Conservation (phyloP, 2,797 vertebrate genomes). For the Rhynchotus rufescens region DNA sequence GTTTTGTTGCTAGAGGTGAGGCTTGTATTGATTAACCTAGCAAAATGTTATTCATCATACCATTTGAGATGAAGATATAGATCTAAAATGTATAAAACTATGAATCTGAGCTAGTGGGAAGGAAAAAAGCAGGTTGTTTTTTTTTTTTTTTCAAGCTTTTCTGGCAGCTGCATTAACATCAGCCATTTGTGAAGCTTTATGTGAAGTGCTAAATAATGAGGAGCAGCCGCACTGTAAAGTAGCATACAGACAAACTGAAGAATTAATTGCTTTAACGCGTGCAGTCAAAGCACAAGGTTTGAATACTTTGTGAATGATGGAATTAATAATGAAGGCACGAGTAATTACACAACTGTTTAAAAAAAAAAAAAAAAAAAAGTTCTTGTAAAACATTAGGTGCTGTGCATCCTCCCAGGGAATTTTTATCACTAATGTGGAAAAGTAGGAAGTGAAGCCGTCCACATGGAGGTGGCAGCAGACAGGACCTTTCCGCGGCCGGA, state of each 20-base stretch:
- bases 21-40: neutral
- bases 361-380: neutral
- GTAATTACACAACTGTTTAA: neutral
- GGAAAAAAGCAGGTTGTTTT: neutral
- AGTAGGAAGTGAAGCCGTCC: neutral
- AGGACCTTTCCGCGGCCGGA: neutral
- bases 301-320: neutral
- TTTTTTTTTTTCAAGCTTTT: neutral
- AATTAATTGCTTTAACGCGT: neutral
- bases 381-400: neutral
- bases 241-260: neutral
- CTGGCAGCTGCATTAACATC: neutral
- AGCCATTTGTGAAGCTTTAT: neutral
- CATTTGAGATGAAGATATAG: constrained; percentile 9
- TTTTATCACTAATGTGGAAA: neutral
- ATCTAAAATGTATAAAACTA: neutral
- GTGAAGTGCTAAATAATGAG: neutral
- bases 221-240: neutral
- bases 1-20: neutral
- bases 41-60: neutral
- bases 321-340: neutral
- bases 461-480: neutral
- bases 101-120: neutral
- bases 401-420: neutral
- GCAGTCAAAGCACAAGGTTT: neutral